These are phyloP conservation scores for Sceloporus tristichus DNA, from an alignment of 2,113 vertebrate genomes.

Conservation along the genomic window DNA sequence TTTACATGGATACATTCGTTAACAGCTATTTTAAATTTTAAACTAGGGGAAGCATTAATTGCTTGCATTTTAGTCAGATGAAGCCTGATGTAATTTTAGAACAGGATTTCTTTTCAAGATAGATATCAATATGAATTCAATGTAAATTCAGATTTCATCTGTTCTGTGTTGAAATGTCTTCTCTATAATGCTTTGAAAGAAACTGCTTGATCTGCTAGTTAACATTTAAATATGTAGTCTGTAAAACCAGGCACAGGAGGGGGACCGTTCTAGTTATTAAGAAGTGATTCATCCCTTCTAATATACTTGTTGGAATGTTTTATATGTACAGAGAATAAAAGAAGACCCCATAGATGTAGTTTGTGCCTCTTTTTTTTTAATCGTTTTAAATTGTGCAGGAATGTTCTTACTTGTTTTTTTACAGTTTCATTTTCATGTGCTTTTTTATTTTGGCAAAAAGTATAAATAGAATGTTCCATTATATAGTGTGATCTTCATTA, in stretches of 20 bases:
- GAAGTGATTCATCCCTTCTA: slow-evolving; percentile 23
- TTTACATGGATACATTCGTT: slow-evolving; percentile 10
- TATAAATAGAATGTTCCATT: not conserved
- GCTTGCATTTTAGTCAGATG: slow-evolving; percentile 3
- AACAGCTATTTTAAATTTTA: slow-evolving; percentile 8
- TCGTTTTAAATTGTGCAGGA: slow-evolving; percentile 11
- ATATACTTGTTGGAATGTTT: slow-evolving; percentile 11
- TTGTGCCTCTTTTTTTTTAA: not conserved
- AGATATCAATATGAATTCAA: not conserved
- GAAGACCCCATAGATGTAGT: not conserved
- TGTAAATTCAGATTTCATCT: not conserved
- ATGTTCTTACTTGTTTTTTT: not conserved
- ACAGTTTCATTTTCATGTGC: not conserved
- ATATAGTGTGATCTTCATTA: not conserved
- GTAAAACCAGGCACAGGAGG: not conserved
- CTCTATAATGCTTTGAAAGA: slow-evolving; percentile 8
- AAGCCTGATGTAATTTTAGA: slow-evolving; percentile 13
- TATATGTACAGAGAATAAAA: not conserved
- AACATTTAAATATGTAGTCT: slow-evolving; percentile 30
- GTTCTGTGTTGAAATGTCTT: not conserved
- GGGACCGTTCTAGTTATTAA: slow-evolving; percentile 22
- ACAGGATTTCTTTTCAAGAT: not conserved
- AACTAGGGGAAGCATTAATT: slow-evolving; percentile 7
- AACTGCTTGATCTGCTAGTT: slow-evolving; percentile 9
- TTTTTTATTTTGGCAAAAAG: not conserved